A percentile compares a stretch with the other conserved stretches of the same genome.
Evolutionary conservation across 2,797 vertebrate genomes (phyloP).

Genomic region (Cichlasoma orientale): DNA sequence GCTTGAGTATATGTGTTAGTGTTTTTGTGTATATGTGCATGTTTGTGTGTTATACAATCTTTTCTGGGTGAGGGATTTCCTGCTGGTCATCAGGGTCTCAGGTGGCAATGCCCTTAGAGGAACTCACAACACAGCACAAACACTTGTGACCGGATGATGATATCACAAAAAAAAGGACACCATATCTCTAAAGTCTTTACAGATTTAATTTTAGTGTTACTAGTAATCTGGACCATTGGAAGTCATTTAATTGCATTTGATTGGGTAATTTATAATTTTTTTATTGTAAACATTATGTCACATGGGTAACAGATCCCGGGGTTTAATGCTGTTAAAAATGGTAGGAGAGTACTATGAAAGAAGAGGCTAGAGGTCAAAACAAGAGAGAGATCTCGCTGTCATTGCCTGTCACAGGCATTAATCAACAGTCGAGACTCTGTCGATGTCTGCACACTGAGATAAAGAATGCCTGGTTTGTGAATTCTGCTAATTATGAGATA

Average conservation of each 20-base stretch:
- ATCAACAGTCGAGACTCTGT: conserved; percentile 12
- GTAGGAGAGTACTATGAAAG: neutral
- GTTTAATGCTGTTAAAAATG: conserved; percentile 28
- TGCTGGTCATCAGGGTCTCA: conserved; percentile 40
- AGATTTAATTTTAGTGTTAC: neutral
- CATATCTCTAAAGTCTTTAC: neutral
- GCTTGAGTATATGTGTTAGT: conserved; percentile 1
- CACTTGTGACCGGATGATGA: neutral
- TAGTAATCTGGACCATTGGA: neutral
- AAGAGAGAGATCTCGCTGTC: neutral
- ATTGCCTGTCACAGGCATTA: conserved; percentile 13
- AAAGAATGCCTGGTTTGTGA: neutral
- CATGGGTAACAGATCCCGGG: neutral
- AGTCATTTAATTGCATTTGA: neutral
- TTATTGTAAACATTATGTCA: neutral
- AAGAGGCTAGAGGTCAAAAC: conserved; percentile 31
- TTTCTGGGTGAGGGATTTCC: conserved; percentile 48
- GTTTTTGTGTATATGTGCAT: conserved; percentile 23
- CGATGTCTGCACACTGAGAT: neutral
- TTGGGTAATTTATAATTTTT: neutral
- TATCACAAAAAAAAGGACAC: neutral
- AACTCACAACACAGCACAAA: conserved; percentile 17
- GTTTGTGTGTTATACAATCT: conserved; percentile 53
- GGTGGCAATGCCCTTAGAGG: conserved; percentile 27
- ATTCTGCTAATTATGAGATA: neutral